A percentile compares a stretch with the other conserved stretches of the same genome.
These are phyloP conservation scores for Yasuhikotakia modesta DNA, from an alignment of 2,797 vertebrate genomes.

Conservation along the genomic window DNA sequence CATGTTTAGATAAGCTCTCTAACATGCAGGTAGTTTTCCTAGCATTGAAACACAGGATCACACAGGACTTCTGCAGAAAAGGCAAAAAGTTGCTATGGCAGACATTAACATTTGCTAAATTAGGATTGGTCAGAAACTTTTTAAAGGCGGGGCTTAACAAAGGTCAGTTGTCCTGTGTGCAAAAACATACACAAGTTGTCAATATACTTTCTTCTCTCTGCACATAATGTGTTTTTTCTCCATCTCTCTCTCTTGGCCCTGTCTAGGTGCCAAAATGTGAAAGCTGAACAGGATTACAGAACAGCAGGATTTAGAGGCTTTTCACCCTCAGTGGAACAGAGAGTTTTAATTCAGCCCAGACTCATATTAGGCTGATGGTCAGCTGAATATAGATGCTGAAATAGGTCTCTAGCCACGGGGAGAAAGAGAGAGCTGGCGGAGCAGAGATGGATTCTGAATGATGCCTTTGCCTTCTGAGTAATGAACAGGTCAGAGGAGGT, in stretches of 20 bases:
- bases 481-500: constrained; percentile 92
- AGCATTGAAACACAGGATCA: no score
- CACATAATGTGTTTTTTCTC: constrained; percentile 40
- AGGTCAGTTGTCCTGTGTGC: neutral
- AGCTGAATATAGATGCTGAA: constrained; percentile 80
- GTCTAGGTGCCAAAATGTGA: constrained; percentile 24
- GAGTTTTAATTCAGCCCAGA: constrained; percentile 71
- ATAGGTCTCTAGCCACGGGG: constrained; percentile 75
- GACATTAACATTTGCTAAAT: neutral
- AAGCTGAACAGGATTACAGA: constrained; percentile 54
- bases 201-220: constrained; percentile 77
- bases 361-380: constrained; percentile 74
- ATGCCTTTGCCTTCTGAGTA: constrained; percentile 91
- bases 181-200: neutral
- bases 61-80: no score
- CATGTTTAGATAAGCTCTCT: no score
- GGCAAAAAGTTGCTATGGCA: neutral
- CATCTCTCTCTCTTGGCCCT: constrained; percentile 9
- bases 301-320: constrained; percentile 48
- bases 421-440: constrained; percentile 63
- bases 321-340: constrained; percentile 60
- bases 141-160: neutral
- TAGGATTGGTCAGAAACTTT: neutral
- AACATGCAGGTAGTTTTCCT: no score
- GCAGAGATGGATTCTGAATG: constrained; percentile 87